Evolutionary conservation across 2,888 invertebrate species (phyloP).

Genomic region (Cetonia aurata): DNA sequence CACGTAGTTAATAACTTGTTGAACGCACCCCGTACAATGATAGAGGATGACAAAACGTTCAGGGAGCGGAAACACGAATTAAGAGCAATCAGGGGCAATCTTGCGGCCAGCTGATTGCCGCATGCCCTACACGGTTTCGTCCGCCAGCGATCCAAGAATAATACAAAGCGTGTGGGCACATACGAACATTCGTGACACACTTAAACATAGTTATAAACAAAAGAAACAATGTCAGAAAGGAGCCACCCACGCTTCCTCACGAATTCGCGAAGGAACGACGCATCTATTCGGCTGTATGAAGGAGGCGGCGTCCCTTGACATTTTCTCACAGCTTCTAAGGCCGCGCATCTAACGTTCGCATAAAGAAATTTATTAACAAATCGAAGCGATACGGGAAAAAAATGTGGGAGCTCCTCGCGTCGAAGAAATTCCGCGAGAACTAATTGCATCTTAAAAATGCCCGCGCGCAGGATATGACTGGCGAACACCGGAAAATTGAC

Average conservation of each 20-base stretch:
- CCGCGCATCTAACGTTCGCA: not conserved
- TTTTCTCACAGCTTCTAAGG: slow-evolving; percentile 5
- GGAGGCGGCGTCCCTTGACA: slow-evolving; percentile 31
- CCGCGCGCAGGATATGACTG: slow-evolving; percentile 37
- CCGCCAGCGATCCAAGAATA: slow-evolving; percentile 40
- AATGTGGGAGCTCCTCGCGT: not conserved
- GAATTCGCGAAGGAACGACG: slow-evolving; percentile 21
- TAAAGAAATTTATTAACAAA: not conserved
- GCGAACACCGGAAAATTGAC: slow-evolving; percentile 29
- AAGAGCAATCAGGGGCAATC: slow-evolving; percentile 67
- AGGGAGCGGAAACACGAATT: slow-evolving; percentile 65
- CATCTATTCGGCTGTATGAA: not conserved
- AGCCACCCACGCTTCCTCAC: slow-evolving; percentile 14
- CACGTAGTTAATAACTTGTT: not conserved
- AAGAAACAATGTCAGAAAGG: slow-evolving; percentile 46
- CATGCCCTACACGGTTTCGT: slow-evolving; percentile 58
- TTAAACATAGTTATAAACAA: slow-evolving; percentile 25
- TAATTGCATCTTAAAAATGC: slow-evolving; percentile 4
- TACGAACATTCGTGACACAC: slow-evolving; percentile 2
- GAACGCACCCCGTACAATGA: slow-evolving; percentile 16
- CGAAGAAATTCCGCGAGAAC: not conserved
- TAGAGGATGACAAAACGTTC: slow-evolving; percentile 27
- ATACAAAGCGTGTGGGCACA: slow-evolving; percentile 50
- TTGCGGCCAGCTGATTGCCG: slow-evolving; percentile 66
- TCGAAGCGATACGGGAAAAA: not conserved